phyloP scores from a whole-genome alignment of 2,113 vertebrate genomes.

The Strigops habroptila region DNA sequence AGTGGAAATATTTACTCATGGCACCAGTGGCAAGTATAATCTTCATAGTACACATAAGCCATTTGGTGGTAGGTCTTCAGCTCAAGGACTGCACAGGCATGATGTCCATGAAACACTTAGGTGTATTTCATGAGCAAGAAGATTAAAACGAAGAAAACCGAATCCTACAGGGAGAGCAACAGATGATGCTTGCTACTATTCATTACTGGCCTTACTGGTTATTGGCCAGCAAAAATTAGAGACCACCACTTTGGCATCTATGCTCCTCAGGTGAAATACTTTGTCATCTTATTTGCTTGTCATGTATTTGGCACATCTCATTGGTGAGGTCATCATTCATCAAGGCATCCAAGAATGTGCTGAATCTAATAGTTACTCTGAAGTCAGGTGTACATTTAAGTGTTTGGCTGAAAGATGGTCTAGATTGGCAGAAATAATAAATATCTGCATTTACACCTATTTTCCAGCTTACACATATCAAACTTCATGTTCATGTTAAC shows the following conservation, averaged over 20 bases:
- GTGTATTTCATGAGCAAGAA: neutral
- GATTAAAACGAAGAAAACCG: neutral
- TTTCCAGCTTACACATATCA: neutral
- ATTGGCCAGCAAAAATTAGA: neutral
- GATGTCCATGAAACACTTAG: neutral
- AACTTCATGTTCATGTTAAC: neutral
- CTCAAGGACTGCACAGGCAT: neutral
- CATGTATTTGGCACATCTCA: neutral
- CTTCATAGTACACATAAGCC: neutral
- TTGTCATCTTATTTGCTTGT: neutral
- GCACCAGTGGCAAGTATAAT: neutral
- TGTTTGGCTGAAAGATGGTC: neutral
- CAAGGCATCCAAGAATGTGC: neutral
- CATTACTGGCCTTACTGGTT: neutral
- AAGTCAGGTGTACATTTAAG: neutral
- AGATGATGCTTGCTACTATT: neutral
- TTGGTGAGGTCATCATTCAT: neutral
- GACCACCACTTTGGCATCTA: neutral
- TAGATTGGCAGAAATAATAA: neutral
- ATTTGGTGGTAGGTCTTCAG: neutral
- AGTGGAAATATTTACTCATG: neutral
- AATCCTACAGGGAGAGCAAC: neutral
- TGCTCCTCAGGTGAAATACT: neutral
- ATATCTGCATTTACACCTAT: neutral
- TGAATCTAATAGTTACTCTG: neutral